Evolutionary conservation across 2,888 invertebrate species (phyloP), one percentile per base, ranked within the genome.

Genomic region (Patella depressa): DNA sequence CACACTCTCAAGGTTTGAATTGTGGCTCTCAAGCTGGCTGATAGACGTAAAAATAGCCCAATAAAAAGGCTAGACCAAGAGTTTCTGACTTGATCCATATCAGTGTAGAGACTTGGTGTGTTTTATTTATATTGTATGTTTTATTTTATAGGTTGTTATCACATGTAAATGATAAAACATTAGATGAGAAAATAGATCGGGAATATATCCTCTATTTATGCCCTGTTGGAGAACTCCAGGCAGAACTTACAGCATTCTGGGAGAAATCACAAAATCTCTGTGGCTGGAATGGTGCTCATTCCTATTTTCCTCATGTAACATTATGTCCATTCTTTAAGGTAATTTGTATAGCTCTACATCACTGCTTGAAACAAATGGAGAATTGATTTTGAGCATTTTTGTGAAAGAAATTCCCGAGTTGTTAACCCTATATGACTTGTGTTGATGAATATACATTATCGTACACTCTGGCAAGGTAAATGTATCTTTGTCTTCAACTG

Each of bases 261-360:
- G 86, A 94, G 1, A 95, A 95, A 88, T 96, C 96, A 0, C 94
- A 94, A 85, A 92, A 93, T 55, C 91, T 94, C 15, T 94, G 95
- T 88, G 96, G 96, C 9, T 96, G 97, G 96, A 97, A 97, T 92
- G 96, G 96, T 34, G 96, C 96, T 1, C 97, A 97, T 88, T 96
- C 96, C 90, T 96, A 95, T 91, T 95, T 96, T 79, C 97, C 97
- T 2, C 97, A 97, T 89, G 95, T 97, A 83, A 97, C 97, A 11
- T 93, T 97, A 76, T 96, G 96, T 77, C 95, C 96, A 17, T 97
- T 96, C 92, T 97, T 97, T 79, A 87, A 88, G 84, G 91, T 91
- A 79, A 24, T 11, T 65, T 24, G 24, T 65, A 19, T 45, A 45
- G 45, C 45, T 45, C 45, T 45, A 45, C 45, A 45, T 45, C 9